Base-by-base conservation (phyloP, 1,140 invertebrate species). In the Trichomalopsis sarcophagae region DNA sequence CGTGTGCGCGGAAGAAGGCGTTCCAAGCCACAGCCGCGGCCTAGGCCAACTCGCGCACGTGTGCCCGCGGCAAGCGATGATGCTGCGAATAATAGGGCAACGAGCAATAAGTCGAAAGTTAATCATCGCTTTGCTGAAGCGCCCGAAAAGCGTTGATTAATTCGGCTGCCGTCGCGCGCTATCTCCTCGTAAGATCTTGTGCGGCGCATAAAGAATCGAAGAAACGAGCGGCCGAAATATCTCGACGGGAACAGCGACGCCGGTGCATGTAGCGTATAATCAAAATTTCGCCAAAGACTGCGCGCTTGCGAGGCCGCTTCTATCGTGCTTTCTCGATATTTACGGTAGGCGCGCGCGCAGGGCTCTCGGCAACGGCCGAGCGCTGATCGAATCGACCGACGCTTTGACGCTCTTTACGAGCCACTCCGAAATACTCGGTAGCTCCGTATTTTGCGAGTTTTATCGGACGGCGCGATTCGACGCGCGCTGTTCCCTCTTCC, bases 381-480 rank as follows among this genome's bases (percentile, higher is more conserved):
- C n/a, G 76, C 50, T 33, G 76, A 78, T 78, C 50, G 50, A 66
- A 78, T 78, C 76, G 47, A 44, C 47, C 47, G 27, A 17, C 30
- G 23, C 76, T 62, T 21, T 62, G 40, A 33, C 9, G 40, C 27
- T 33, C 21, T 78, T 78, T 78, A 78, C 76, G 76, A 78, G 76
- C 9, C 23, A 78, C 27, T 78, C 36, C 47, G 1, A 55, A 50
- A 78, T 78, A 78, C 76, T 55, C 76, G 50, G 76, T 78, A 78
- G 76, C 50, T 78, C n/a, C 76, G 50, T 78, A 78, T 78, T 78
- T 78, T 78, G 23, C 27, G 17, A 50, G 50, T 62, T 78, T 78
- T 78, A 78, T 78, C 50, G 76, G 76, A 21, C 47, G 13, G 21
- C 23, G 14, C 27, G 76, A 78, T 62, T 66, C 85, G 79, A 84